Evolutionary conservation across 2,888 invertebrate species (phyloP), one percentile per base, ranked within the genome.

Genomic region (Athripsodes cinereus): DNA sequence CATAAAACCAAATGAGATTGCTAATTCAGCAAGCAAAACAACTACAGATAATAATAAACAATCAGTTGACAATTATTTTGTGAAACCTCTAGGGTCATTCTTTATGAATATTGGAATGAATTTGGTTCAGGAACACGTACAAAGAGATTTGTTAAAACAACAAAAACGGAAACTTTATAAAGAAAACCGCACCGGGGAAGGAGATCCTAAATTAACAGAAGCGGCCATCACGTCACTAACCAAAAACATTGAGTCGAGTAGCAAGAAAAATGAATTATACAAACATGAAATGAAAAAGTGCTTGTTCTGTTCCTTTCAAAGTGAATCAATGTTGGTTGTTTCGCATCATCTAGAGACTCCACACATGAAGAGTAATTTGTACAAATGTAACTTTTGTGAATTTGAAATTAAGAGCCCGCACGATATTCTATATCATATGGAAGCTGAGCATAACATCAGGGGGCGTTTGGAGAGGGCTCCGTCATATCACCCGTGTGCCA

Each of bases 361-460:
- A 8, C 95, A 95, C 69, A 90, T 93, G 88, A 88, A 88, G 65
- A 91, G 91, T 68, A 88, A 88, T 68, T 81, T 89, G 53, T 91
- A 90, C 73, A 86, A 85, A 69, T 96, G 95, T 75, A 90, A 91
- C 69, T 90, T 87, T 70, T 95, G 94, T 75, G 75, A 83, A 22
- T 86, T 86, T 69, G 88, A 88, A 71, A 87, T 69, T 88, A 88
- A 40, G 62, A 89, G 88, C 69, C 91, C 93, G 13, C 90, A 90
- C 69, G 92, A 92, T 69, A 94, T 95, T 66, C 78, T 92, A 20
- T 90, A 86, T 69, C 96, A 96, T 69, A 93, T 95, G 91, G 92
- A 95, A 71, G 87, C 88, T 0, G 87, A 90, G 68, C 96, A 96
- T 72, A 88, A 88, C 65, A 85, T 89, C 16, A 81, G 88, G 66